phyloP scores from a whole-genome alignment of 2,797 vertebrate genomes.

The Mycteria americana region DNA sequence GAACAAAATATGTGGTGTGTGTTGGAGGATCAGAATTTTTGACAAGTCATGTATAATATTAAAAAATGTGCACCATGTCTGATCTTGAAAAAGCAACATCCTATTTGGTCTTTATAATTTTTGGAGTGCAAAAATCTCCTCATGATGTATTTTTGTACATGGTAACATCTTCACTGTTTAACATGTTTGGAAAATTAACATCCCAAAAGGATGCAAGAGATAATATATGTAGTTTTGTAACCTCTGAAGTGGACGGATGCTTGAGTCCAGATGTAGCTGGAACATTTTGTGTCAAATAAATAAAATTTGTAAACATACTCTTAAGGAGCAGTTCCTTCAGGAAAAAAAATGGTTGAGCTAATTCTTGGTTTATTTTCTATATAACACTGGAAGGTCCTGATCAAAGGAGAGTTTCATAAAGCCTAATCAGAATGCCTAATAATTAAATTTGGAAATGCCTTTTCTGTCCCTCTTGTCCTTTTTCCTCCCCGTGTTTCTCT shows the following conservation, averaged over 20 bases:
- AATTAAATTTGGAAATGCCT: neutral
- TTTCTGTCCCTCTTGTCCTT: neutral
- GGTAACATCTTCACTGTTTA: neutral
- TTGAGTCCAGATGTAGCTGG: neutral
- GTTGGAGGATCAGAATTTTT: neutral
- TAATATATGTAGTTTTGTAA: neutral
- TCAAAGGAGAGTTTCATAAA: neutral
- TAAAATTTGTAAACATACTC: neutral
- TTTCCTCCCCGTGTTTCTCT: neutral
- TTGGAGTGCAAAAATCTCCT: neutral
- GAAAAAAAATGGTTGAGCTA: neutral
- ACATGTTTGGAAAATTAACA: neutral
- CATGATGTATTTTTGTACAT: neutral
- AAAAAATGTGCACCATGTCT: neutral
- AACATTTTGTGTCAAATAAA: conserved; percentile 14
- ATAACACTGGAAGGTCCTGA: neutral
- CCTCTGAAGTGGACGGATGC: neutral
- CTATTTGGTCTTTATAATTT: neutral
- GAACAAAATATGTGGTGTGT: neutral
- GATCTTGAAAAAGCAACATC: neutral
- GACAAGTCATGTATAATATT: neutral
- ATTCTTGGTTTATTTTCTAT: neutral
- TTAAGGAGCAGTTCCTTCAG: neutral
- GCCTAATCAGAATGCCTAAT: neutral
- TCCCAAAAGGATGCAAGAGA: neutral